Conservation (phyloP, 2,888 invertebrate species). For the Chymomyza caudatula region DNA sequence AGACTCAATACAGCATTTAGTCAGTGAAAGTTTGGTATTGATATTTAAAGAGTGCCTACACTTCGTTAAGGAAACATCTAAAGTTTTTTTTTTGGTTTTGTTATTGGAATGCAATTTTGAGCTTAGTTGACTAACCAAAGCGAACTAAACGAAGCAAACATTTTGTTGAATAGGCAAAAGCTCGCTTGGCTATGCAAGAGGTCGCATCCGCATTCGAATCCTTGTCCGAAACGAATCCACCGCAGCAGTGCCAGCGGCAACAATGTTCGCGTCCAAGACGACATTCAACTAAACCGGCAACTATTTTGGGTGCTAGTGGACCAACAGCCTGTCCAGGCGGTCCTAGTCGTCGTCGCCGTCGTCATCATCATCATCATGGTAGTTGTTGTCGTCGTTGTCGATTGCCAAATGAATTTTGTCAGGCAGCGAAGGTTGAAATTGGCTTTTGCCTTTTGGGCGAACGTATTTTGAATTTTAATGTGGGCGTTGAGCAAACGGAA, state of each 20-base stretch:
- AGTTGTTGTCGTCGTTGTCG: conserved; percentile 23
- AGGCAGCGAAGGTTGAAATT: conserved; percentile 65
- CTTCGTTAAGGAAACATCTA: background rate
- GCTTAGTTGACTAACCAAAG: background rate
- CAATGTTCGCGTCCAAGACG: background rate
- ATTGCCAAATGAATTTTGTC: conserved; percentile 66
- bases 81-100: background rate
- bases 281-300: conserved; percentile 18
- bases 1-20: too few species aligned
- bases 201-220: background rate
- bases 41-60: too few species aligned
- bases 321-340: conserved; percentile 17
- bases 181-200: conserved; percentile 64
- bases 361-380: background rate
- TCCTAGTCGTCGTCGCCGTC: conserved; percentile 2
- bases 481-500: conserved; percentile 24
- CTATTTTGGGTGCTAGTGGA: background rate
- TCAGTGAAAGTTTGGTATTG: too few species aligned
- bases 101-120: background rate
- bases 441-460: conserved; percentile 63
- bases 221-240: conserved; percentile 8
- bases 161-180: conserved; percentile 28
- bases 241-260: background rate
- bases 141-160: conserved; percentile 46
- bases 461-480: conserved; percentile 70